Base-by-base conservation (phyloP, 2,888 invertebrate genomes). In the Lepidonotus clava region DNA sequence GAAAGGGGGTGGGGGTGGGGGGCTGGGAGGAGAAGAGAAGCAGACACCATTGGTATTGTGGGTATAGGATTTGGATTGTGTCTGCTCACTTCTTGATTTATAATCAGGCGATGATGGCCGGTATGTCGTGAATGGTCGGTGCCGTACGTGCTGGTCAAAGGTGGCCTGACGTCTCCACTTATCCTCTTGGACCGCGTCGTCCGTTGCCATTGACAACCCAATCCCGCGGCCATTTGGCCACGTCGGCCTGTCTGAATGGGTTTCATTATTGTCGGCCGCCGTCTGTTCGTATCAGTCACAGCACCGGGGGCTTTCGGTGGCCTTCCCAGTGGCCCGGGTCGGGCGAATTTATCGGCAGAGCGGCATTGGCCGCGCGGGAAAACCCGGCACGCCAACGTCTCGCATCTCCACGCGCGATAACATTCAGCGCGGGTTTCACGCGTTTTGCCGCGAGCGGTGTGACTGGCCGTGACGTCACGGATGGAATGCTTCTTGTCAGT, bases 131-230 rank as follows among this genome's bases (percentile, higher is more conserved):
- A 4, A 53, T n/a, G n/a, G n/a, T 1, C 28, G 61, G 61, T 32
- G 28, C 61, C n/a, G 28, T 61, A 32, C 61, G 61, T 61, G 28
- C 28, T 61, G 71, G 71, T 71, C 71, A 71, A 38, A 34, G 71
- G 18, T 71, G 36, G 18, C 36, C n/a, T 0, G 11, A 34, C 38
- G 71, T 38, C 14, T 6, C 38, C 71, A 71, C 71, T 71, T 38
- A 71, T 71, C 71, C 38, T 18, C 38, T 71, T 38, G 38, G 71
- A 34, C 38, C 36, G 38, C 38, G 34, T 71, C 71, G 61, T 8
- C 61, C n/a, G 61, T 61, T n/a, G 24, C 61, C 61, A 61, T 61
- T 61, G 61, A 61, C 61, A 61, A 61, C 61, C 61, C 61, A 61
- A 61, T 61, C 28, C 61, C 24, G 61, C 61, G 61, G 61, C 61